phyloP scores from a whole-genome alignment of 1,140 invertebrate species.

The Steinernema feltiae region DNA sequence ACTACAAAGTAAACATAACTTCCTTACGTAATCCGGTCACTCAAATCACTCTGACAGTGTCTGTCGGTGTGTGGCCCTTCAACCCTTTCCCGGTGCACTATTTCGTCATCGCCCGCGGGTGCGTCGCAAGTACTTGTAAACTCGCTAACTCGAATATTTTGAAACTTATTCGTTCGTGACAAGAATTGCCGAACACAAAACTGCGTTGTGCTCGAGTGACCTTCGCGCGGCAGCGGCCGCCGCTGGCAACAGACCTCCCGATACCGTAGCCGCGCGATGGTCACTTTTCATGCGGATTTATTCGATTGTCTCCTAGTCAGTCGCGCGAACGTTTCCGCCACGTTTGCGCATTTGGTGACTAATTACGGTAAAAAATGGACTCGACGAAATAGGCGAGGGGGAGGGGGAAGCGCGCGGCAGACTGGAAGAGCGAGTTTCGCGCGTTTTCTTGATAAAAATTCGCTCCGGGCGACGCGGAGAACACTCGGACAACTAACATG shows the following conservation, averaged over 20 bases:
- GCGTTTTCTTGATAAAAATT: conserved; percentile 2
- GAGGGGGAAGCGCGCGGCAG: neutral
- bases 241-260: neutral
- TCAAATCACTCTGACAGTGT: neutral
- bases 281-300: neutral
- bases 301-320: neutral
- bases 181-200: too few species aligned
- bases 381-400: neutral
- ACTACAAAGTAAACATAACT: conserved; percentile 12
- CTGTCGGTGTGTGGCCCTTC: neutral
- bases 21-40: conserved; percentile 13
- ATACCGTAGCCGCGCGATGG: conserved; percentile 7
- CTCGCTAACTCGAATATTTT: too few species aligned
- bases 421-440: conserved; percentile 12
- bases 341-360: conserved; percentile 9
- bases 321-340: conserved; percentile 3
- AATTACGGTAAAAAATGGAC: conserved; percentile 15
- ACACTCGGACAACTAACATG: neutral
- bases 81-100: neutral
- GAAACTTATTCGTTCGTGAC: too few species aligned
- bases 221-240: neutral
- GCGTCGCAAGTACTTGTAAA: too few species aligned
- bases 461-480: neutral
- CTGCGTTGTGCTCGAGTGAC: too few species aligned
- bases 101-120: neutral